phyloP scores from a whole-genome alignment of 35 echinoderm and acorn worm species.

The Chiridota heheva region DNA sequence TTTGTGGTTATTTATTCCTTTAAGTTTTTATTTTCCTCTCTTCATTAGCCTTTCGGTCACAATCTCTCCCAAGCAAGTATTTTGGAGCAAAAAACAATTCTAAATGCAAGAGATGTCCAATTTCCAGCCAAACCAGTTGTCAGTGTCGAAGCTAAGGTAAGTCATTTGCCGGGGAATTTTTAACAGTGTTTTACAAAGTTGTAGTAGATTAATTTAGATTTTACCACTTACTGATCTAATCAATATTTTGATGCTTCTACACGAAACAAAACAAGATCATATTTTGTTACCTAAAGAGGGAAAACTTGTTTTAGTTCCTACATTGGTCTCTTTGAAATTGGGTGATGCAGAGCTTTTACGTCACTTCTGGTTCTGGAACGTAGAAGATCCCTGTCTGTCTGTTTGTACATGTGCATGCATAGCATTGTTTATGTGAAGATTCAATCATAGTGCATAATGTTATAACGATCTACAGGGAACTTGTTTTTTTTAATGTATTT shows the following conservation, averaged over 20 bases:
- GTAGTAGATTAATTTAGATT: neutral
- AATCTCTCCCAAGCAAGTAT: conserved; percentile 97
- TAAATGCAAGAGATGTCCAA: conserved; percentile 88
- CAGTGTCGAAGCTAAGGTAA: conserved; percentile 96
- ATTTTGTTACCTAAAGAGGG: neutral
- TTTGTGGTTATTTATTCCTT: no score
- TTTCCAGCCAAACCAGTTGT: conserved; percentile 94
- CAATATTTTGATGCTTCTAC: neutral
- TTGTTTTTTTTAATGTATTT: no score
- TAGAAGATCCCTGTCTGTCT: neutral
- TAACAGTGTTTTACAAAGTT: neutral
- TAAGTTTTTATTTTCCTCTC: no score
- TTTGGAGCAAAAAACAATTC: conserved; percentile 94
- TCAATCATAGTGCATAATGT: no score
- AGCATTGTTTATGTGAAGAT: no score
- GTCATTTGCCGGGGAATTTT: neutral
- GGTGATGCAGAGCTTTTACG: no score
- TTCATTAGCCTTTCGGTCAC: conserved; percentile 98
- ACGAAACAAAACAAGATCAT: no score
- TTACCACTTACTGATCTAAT: no score
- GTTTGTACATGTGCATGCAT: no score
- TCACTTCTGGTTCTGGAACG: no score
- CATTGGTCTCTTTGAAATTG: neutral
- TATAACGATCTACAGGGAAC: no score
- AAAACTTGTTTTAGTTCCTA: neutral